Conservation (phyloP, 2,888 invertebrate species). For the Panzeria rudis region DNA sequence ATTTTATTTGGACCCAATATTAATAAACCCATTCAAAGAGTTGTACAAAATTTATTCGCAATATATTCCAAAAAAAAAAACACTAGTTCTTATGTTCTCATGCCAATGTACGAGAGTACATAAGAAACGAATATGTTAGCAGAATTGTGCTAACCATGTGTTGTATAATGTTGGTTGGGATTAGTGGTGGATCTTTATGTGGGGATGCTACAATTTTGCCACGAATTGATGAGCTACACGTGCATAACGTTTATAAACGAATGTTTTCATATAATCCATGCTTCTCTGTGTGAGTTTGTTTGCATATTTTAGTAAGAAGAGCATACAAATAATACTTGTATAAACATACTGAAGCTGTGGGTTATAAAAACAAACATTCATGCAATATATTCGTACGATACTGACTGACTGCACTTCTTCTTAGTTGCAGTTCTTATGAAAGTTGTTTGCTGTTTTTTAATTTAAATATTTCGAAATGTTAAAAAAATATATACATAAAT, state of each 20-base stretch:
- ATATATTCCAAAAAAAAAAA: background rate
- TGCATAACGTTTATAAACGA: conserved; percentile 73
- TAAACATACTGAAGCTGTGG: conserved; percentile 53
- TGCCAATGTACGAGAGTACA: background rate
- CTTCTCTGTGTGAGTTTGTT: background rate
- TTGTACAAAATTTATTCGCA: background rate
- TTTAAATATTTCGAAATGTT: conserved; percentile 25
- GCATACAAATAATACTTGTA: conserved; percentile 28
- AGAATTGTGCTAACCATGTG: conserved; percentile 61
- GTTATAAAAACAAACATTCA: conserved; percentile 30
- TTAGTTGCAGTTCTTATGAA: conserved; percentile 11
- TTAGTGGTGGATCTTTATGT: conserved; percentile 54
- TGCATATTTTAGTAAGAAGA: conserved; percentile 30
- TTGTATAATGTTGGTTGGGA: conserved; percentile 54
- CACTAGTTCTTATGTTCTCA: conserved; percentile 12
- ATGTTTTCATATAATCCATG: conserved; percentile 44
- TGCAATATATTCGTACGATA: background rate
- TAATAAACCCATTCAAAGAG: background rate
- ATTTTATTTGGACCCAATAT: background rate
- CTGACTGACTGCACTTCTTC: conserved; percentile 10
- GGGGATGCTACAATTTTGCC: conserved; percentile 72
- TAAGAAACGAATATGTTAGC: background rate
- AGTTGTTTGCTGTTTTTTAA: background rate
- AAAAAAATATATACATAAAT: conserved; percentile 13
- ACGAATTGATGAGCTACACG: conserved; percentile 81